These are phyloP conservation scores for Syrista parreyssii DNA, from an alignment of 2,888 invertebrate species.

Conservation along the genomic window DNA sequence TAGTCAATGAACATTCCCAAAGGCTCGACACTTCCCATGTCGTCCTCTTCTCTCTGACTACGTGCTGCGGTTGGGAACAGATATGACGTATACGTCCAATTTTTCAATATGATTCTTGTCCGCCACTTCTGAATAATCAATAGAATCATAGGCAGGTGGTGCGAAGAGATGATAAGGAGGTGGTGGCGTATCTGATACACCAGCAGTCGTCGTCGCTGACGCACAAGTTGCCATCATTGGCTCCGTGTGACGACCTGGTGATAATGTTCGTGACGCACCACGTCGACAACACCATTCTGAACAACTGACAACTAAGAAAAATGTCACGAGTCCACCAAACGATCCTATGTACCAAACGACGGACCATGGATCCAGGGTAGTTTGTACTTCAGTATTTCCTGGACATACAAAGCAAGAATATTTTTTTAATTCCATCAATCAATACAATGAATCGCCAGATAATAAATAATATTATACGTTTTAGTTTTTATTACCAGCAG, in stretches of 20 bases:
- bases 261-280: conserved; percentile 51
- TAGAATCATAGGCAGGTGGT: conserved; percentile 69
- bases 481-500: background rate
- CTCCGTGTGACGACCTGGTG: conserved; percentile 24
- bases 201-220: conserved; percentile 24
- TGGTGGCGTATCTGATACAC: conserved; percentile 65
- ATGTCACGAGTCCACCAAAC: conserved; percentile 70
- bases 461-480: background rate
- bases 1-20: background rate
- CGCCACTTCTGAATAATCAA: conserved; percentile 64
- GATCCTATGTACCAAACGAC: conserved; percentile 72
- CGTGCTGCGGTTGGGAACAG: conserved; percentile 61
- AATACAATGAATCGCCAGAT: background rate
- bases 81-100: conserved; percentile 67
- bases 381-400: conserved; percentile 47
- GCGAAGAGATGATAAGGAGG: conserved; percentile 71
- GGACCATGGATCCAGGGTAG: conserved; percentile 68
- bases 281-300: conserved; percentile 71
- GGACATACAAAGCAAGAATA: conserved; percentile 20
- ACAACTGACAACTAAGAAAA: conserved; percentile 70
- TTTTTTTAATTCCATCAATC: background rate
- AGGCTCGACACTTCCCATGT: conserved; percentile 10
- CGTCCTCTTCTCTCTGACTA: conserved; percentile 5
- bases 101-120: conserved; percentile 59
- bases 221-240: conserved; percentile 14